A percentile compares a stretch with the other conserved stretches of the same genome.
These are phyloP conservation scores for Oryzias sinensis DNA, from an alignment of 2,797 vertebrate genomes.

Conservation along the genomic window DNA sequence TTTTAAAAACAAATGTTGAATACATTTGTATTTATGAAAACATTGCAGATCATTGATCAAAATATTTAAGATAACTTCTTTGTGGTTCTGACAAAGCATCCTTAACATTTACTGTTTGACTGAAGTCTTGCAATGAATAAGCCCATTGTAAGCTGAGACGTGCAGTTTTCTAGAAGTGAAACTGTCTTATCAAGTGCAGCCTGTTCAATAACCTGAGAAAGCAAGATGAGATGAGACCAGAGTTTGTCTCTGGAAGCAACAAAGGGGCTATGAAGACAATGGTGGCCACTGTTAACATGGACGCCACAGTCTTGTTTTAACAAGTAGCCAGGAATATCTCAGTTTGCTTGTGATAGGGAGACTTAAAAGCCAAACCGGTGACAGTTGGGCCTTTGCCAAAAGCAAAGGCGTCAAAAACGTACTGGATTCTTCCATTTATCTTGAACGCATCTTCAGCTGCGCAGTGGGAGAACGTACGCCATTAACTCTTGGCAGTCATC, in stretches of 20 bases:
- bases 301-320: constrained; percentile 58
- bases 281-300: constrained; percentile 50
- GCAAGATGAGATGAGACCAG: constrained; percentile 54
- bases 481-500: constrained; percentile 28
- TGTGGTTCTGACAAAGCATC: constrained; percentile 18
- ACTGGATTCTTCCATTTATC: no score
- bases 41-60: not conserved
- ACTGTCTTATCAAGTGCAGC: constrained; percentile 36
- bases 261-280: constrained; percentile 57
- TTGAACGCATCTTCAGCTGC: constrained; percentile 3
- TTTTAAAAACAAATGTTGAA: no score
- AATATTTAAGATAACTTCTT: constrained; percentile 1
- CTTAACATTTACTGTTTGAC: constrained; percentile 18
- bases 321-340: constrained; percentile 50
- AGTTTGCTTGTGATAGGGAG: constrained; percentile 49
- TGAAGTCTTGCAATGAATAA: constrained; percentile 39
- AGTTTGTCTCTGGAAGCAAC: constrained; percentile 50
- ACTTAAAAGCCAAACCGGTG: constrained; percentile 35
- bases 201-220: constrained; percentile 41
- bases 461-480: not conserved
- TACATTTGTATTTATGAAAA: constrained; percentile 5
- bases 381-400: constrained; percentile 20
- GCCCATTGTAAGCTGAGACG: constrained; percentile 52
- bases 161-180: constrained; percentile 30
- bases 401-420: constrained; percentile 5